phyloP scores from a whole-genome alignment of 2,113 vertebrate genomes.

The Peromyscus maniculatus region DNA sequence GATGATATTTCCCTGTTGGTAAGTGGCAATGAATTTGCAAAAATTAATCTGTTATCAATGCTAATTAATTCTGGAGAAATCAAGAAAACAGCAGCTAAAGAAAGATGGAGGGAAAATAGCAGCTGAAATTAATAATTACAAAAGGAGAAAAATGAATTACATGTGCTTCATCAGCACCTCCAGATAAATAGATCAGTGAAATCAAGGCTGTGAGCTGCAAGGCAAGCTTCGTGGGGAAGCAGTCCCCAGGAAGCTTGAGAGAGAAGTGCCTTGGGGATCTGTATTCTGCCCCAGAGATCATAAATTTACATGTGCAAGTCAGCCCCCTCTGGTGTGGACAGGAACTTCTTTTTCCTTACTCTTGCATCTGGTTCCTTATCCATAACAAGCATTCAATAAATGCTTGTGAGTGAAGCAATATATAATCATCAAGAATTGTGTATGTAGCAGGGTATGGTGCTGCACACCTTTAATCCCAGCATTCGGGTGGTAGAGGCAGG shows the following conservation, averaged over 20 bases:
- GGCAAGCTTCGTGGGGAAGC: background rate
- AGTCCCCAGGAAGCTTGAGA: background rate
- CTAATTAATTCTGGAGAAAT: conserved; percentile 51
- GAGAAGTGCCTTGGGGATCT: background rate
- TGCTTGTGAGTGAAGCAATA: background rate
- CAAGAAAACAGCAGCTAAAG: background rate
- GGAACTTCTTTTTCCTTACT: background rate
- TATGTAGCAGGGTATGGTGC: background rate
- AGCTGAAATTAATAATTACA: conserved; percentile 37
- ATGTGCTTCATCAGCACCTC: background rate
- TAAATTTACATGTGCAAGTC: background rate
- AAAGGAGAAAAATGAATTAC: conserved; percentile 19
- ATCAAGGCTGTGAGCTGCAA: background rate
- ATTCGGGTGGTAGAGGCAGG: background rate
- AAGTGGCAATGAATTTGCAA: conserved; percentile 33
- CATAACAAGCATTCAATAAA: background rate
- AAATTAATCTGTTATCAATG: conserved; percentile 29
- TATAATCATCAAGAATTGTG: background rate
- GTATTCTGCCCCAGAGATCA: background rate
- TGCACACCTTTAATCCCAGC: background rate
- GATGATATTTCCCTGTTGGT: background rate
- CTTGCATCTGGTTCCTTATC: background rate
- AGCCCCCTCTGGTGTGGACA: background rate
- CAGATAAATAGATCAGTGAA: background rate
- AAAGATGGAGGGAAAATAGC: background rate